Base-by-base conservation (phyloP, 2,113 vertebrate genomes). In the Chlorodrepanis virens region DNA sequence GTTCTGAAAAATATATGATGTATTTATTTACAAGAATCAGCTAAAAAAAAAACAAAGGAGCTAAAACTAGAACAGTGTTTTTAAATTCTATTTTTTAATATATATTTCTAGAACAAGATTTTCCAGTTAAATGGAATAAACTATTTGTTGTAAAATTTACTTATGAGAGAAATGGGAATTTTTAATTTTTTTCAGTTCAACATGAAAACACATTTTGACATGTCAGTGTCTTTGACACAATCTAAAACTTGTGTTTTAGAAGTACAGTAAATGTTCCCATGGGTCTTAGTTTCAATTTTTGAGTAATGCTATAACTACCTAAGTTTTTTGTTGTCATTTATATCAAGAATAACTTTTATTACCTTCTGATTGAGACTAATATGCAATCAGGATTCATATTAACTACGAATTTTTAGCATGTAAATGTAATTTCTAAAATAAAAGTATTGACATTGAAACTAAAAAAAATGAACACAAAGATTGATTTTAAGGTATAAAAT, bases 101-200 rank as follows among this genome's bases (percentile, higher is more conserved):
- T 10, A 11, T 37, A 45, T 70, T 22, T 42, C 12, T n/a, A 69
- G 8, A 90, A 40, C 6, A 40, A 67, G 1, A 16, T 75, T 76
- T 81, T 94, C 47, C 23, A 19, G 10, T 29, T 68, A 89, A 83
- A 9, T 44, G 5, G 12, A 49, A 57, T 33, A 20, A 80, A 29
- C 6, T 39, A 35, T n/a, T 52, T 52, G 0, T 52, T 44, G 47
- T 61, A 53, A 82, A 76, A 67, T 2, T 85, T 61, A 11, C 8
- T 40, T 11, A 27, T 2, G 1, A 47, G 8, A 75, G 10, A 63
- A 79, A 71, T 47, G 2, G 1, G 0, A 19, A 57, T 56, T 78
- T 90, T 78, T 70, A 3, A 4, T 33, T 83, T 40, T n/a, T 87
- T 89, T 65, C 6, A 52, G 2, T 69, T 95, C 15, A 56, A 3